phyloP scores from a whole-genome alignment of 1,140 invertebrate species.

The Branchinecta lindahli region DNA sequence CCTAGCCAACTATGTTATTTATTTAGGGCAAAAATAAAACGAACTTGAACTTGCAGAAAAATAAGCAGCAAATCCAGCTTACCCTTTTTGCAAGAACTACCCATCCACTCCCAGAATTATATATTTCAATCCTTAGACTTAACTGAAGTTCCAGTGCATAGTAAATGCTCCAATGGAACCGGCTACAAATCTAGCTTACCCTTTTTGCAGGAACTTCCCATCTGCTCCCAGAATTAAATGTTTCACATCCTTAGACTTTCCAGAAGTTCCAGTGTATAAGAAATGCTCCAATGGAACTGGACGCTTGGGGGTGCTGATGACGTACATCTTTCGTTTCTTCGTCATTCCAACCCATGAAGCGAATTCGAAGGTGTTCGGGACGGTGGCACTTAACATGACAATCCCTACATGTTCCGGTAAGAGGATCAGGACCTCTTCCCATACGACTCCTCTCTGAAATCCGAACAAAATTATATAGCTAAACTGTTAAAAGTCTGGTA shows the following conservation, averaged over 20 bases:
- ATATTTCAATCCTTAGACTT: no score
- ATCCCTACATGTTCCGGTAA: slow-evolving; percentile 85
- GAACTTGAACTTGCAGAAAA: no score
- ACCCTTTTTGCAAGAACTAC: no score
- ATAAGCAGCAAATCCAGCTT: no score
- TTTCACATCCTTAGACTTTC: slow-evolving; percentile 60
- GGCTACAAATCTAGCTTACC: no score
- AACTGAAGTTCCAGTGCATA: no score
- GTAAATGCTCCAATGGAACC: no score
- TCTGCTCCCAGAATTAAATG: slow-evolving; percentile 69
- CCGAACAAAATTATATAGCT: no score
- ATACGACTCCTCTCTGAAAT: slow-evolving; percentile 74
- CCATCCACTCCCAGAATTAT: no score
- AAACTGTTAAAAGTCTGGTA: neutral
- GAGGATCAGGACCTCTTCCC: slow-evolving; percentile 97
- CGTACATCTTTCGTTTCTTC: slow-evolving; percentile 81
- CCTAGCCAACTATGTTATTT: no score
- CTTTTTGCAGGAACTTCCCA: slow-evolving; percentile 47
- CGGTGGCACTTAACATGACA: slow-evolving; percentile 93
- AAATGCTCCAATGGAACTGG: slow-evolving; percentile 47
- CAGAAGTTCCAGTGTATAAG: slow-evolving; percentile 73
- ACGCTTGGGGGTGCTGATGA: slow-evolving; percentile 80
- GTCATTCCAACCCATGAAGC: slow-evolving; percentile 40
- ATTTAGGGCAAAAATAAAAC: no score
- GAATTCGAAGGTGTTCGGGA: slow-evolving; percentile 62